Conservation (phyloP, 2,113 vertebrate species). For the Alethe diademata region DNA sequence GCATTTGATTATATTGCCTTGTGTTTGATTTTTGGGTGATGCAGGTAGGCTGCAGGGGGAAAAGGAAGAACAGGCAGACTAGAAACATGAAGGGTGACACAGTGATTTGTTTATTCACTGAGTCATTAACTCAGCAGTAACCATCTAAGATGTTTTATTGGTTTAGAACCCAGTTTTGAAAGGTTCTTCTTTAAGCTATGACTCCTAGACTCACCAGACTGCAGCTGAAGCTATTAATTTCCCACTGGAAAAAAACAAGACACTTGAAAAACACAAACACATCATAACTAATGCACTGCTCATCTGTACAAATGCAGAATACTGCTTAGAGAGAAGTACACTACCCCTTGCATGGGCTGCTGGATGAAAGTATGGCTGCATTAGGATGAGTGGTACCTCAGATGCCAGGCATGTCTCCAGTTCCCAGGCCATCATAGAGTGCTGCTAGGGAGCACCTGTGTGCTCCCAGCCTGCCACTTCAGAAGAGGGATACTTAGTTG, state of each 20-base stretch:
- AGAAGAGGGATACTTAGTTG: not conserved
- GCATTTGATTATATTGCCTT: not conserved
- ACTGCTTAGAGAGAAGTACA: not conserved
- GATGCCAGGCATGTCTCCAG: rapidly evolving
- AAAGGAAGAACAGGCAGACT: not conserved
- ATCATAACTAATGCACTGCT: not conserved
- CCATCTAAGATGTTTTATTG: not conserved
- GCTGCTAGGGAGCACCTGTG: not conserved
- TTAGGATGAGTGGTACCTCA: not conserved
- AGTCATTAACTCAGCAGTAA: not conserved
- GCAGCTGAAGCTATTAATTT: not conserved
- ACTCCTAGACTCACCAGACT: not conserved
- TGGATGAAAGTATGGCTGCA: not conserved
- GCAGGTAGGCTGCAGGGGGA: not conserved
- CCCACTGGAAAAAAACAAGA: not conserved
- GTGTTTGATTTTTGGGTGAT: not conserved
- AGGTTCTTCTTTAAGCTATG: not conserved
- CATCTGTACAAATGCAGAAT: not conserved
- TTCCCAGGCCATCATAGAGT: not conserved
- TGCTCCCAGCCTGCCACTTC: not conserved
- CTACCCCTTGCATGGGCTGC: not conserved
- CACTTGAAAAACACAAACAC: not conserved
- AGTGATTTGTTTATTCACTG: not conserved
- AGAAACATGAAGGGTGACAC: not conserved
- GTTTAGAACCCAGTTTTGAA: not conserved